These are phyloP conservation scores for Eulemur rubriventer DNA, from an alignment of 2,797 vertebrate species.

Conservation along the genomic window DNA sequence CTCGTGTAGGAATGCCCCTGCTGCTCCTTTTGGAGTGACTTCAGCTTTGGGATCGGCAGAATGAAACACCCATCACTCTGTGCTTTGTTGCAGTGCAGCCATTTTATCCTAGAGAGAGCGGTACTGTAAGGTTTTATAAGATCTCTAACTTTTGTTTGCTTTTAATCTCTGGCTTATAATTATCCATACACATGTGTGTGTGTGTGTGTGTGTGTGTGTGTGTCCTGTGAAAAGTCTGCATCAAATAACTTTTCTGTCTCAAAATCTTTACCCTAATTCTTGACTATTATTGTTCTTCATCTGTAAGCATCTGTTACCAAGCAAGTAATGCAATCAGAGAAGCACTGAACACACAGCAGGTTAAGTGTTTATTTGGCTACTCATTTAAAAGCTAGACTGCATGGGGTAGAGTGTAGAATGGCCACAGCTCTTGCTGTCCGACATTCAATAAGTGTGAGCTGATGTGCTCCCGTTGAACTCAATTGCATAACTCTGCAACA, in stretches of 20 bases:
- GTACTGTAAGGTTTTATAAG: neutral
- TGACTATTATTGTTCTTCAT: slow-evolving; percentile 32
- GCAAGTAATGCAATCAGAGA: slow-evolving; percentile 28
- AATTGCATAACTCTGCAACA: neutral
- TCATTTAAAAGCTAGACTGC: slow-evolving; percentile 43
- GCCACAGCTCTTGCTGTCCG: neutral
- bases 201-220: neutral
- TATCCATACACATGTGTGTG: neutral
- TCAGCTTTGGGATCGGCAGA: neutral
- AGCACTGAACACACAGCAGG: slow-evolving; percentile 27
- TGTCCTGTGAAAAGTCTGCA: neutral
- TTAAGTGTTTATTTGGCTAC: slow-evolving; percentile 34
- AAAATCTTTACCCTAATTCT: slow-evolving; percentile 12
- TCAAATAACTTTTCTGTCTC: slow-evolving; percentile 12
- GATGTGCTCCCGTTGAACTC: neutral
- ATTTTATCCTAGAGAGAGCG: neutral
- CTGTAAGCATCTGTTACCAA: slow-evolving; percentile 38
- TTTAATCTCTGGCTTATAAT: neutral
- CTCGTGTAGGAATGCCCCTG: neutral
- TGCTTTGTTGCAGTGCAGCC: neutral
- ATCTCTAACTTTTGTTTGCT: neutral
- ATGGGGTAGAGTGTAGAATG: neutral
- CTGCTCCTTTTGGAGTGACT: neutral
- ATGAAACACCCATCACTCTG: neutral
- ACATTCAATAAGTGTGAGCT: slow-evolving; percentile 20